Conservation (phyloP, 2,888 invertebrate genomes). For the Sesia apiformis region DNA sequence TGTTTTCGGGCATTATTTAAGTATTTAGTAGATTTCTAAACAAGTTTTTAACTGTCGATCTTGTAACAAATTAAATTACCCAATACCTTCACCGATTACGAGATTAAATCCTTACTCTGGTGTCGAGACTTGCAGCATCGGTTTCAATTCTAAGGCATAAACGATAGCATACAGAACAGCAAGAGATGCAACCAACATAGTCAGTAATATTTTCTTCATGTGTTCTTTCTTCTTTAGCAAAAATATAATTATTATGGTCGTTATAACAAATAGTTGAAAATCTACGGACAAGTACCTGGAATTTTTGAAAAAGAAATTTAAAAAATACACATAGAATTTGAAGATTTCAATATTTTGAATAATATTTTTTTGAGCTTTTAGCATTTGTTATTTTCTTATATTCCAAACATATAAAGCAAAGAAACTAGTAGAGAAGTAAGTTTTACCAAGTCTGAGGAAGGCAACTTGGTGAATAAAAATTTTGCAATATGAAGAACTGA, state of each 20-base stretch:
- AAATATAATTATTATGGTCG: conserved; percentile 3
- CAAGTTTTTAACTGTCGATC: too few species aligned
- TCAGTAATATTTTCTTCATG: conserved; percentile 2
- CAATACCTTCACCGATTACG: too few species aligned
- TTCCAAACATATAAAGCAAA: too few species aligned
- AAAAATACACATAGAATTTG: too few species aligned
- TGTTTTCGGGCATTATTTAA: too few species aligned
- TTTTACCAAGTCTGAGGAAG: conserved; percentile 7
- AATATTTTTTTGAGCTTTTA: too few species aligned
- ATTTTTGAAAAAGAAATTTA: background rate
- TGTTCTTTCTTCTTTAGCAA: conserved; percentile 1
- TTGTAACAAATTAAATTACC: too few species aligned
- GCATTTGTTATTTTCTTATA: too few species aligned
- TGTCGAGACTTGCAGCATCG: conserved; percentile 5
- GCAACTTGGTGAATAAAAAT: conserved; percentile 7
- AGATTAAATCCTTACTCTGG: conserved; percentile 6
- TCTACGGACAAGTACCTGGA: conserved; percentile 10
- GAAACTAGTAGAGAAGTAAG: too few species aligned
- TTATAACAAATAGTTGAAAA: conserved; percentile 7
- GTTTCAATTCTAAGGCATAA: conserved; percentile 5
- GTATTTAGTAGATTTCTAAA: too few species aligned
- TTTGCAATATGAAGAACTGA: conserved; percentile 6
- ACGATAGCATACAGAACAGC: conserved; percentile 5
- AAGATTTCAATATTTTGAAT: too few species aligned
- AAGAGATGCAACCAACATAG: conserved; percentile 2